Conservation (phyloP, 2,113 vertebrate species). For the Helogale parvula region DNA sequence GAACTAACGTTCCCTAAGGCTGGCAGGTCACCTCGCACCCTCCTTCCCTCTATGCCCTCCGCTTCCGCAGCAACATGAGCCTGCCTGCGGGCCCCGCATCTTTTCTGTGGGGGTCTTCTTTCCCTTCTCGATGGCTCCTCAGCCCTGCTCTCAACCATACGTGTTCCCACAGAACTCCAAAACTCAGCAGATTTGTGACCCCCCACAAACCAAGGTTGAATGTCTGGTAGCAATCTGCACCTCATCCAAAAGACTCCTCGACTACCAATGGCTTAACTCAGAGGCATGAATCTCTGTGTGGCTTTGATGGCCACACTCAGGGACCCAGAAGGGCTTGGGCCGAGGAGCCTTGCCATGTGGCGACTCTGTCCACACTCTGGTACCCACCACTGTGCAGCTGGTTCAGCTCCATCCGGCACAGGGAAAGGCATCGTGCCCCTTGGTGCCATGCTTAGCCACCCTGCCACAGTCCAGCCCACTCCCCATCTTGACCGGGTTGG, state of each 20-base stretch:
- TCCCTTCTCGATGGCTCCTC: not conserved
- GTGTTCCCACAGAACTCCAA: not conserved
- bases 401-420: not conserved
- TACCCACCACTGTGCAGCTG: not conserved
- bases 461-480: not conserved
- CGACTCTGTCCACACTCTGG: not conserved
- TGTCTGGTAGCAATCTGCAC: not conserved
- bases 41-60: no score
- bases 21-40: not conserved
- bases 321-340: not conserved
- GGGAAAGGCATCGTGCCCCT: not conserved
- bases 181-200: not conserved
- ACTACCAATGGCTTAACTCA: not conserved
- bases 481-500: not conserved
- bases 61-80: not conserved
- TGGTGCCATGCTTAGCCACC: no score
- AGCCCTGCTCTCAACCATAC: not conserved
- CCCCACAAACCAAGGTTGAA: no score
- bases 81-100: accelerated
- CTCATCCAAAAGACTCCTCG: not conserved
- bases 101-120: accelerated
- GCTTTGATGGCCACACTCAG: not conserved
- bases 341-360: not conserved
- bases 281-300: not conserved
- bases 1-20: not conserved